These are phyloP conservation scores for Junonia oenone DNA, from an alignment of 2,888 invertebrate species.

Conservation along the genomic window DNA sequence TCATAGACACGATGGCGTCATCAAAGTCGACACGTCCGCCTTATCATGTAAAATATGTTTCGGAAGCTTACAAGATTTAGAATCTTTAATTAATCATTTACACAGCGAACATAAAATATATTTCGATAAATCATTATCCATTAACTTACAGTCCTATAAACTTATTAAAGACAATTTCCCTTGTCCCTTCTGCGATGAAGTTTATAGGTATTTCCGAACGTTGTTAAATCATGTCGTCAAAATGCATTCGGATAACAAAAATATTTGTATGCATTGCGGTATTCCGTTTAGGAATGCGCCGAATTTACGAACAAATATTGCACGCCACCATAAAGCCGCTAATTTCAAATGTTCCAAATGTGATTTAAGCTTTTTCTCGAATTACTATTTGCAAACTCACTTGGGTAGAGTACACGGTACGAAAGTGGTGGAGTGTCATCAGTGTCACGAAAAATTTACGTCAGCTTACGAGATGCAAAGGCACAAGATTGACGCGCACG, in stretches of 20 bases:
- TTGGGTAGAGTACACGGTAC: conserved; percentile 48
- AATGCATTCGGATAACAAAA: conserved; percentile 50
- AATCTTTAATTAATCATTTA: conserved; percentile 45
- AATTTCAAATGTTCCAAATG: conserved; percentile 47
- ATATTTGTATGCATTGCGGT: conserved; percentile 56
- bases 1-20: conserved; percentile 50
- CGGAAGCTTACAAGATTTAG: conserved; percentile 40
- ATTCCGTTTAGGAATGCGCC: conserved; percentile 51
- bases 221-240: conserved; percentile 51
- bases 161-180: conserved; percentile 49
- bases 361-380: conserved; percentile 40
- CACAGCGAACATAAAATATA: conserved; percentile 42
- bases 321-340: conserved; percentile 42
- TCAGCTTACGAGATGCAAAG: conserved; percentile 50
- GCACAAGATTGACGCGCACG: conserved; percentile 50
- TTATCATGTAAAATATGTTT: conserved; percentile 54
- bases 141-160: conserved; percentile 46
- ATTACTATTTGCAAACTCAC: conserved; percentile 44
- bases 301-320: conserved; percentile 51
- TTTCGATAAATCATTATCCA: conserved; percentile 43
- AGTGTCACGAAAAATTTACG: conserved; percentile 54
- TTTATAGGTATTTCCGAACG: conserved; percentile 49
- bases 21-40: conserved; percentile 55
- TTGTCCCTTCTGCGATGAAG: conserved; percentile 51
- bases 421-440: conserved; percentile 45